Base-by-base conservation (phyloP, 1,140 invertebrate species). In the Apis laboriosa region DNA sequence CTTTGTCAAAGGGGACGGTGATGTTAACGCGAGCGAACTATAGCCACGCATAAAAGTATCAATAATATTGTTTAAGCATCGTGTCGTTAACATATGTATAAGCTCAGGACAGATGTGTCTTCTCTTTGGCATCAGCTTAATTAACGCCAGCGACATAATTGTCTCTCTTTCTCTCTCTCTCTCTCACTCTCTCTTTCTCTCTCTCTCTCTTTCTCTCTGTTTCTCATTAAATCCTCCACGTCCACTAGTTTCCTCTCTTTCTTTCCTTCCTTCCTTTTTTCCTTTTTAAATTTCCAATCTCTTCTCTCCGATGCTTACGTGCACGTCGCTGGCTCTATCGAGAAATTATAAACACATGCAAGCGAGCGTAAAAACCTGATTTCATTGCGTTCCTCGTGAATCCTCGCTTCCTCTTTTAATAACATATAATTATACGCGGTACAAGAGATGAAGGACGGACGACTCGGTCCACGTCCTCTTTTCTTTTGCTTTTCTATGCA, bases 41-140 rank as follows among this genome's bases (percentile, higher is more conserved):
- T 89, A 87, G 88, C 85, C 85, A 86, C 90, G 89, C 93, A 94
- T 94, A 93, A 94, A 94, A 94, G 93, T 94, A 93, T 93, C 91
- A 82, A 93, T 93, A 94, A 93, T 93, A 94, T 93, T 87, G 89
- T 88, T 89, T 90, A 94, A 94, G 93, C 93, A 94, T 93, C 83
- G 90, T 92, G 88, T 93, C 90, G 75, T 93, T 94, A 94, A 94
- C 93, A 94, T 93, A 94, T 94, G 84, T 88, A 89, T 93, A 94
- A 94, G 93, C 93, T 93, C 92, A 92, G 91, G 91, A 92, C 91
- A 93, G 91, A 93, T 92, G 87, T 89, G 92, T 91, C 77, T 89
- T 85, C 75, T 88, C 88, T 90, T 83, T 90, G 84, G 80, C 63
- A 86, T 89, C 80, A 79, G 77, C 84, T 85, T 87, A 85, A 72